A percentile compares a stretch with the other conserved stretches of the same genome.
Evolutionary conservation across 2,797 vertebrate species (phyloP).

Genomic region (Acridotheres tristis): DNA sequence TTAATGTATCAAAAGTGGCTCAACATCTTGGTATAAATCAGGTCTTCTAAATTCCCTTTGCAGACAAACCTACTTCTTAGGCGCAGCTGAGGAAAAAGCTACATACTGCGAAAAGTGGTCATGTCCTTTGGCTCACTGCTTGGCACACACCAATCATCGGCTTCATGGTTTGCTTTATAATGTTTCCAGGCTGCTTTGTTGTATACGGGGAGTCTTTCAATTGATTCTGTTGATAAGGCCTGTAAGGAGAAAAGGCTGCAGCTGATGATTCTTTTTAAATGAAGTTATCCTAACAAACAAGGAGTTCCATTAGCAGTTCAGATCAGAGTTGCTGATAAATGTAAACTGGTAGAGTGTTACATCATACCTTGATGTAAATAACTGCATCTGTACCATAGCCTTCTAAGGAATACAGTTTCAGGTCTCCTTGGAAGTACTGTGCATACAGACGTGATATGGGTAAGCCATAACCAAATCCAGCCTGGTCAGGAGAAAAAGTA

Average conservation of each 20-base stretch:
- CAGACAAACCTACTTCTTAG: background rate
- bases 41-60: conserved; percentile 7
- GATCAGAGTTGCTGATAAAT: background rate
- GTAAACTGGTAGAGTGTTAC: background rate
- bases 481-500: conserved; percentile 75
- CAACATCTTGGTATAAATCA: conserved; percentile 12
- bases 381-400: conserved; percentile 94
- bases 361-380: conserved; percentile 92
- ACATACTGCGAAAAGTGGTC: conserved; percentile 93
- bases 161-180: conserved; percentile 92
- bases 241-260: conserved; percentile 56
- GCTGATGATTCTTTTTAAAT: background rate
- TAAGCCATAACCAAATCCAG: conserved; percentile 95
- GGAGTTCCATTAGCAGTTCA: background rate
- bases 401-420: conserved; percentile 97
- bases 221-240: conserved; percentile 95
- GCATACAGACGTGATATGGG: conserved; percentile 97
- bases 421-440: conserved; percentile 96
- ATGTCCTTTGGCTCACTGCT: conserved; percentile 98
- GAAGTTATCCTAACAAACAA: background rate
- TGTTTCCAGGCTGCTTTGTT: conserved; percentile 98
- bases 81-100: conserved; percentile 35
- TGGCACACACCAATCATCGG: conserved; percentile 96
- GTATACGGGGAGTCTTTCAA: conserved; percentile 96
- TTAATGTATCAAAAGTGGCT: background rate